Percentiles rank a stretch among this genome's conserved stretches.
Evolutionary conservation across 2,797 vertebrate species (phyloP).

Genomic region (Periparus ater): DNA sequence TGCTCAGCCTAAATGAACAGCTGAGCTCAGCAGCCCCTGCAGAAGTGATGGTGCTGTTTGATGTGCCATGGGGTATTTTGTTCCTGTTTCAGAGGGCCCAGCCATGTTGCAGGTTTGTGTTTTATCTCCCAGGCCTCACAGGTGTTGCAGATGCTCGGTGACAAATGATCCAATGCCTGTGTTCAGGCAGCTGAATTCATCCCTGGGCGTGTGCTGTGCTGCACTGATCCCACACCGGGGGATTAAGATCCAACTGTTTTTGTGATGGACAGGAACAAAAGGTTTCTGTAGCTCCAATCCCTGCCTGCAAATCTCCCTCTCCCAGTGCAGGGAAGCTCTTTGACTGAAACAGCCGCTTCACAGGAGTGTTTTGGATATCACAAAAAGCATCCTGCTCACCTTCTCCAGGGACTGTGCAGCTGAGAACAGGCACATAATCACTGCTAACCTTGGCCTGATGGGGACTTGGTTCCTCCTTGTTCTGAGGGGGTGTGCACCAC

Average conservation of each 20-base stretch:
- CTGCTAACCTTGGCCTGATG: not conserved
- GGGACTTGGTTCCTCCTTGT: not conserved
- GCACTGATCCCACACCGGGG: not conserved
- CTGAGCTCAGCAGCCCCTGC: not conserved
- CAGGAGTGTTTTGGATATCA: not conserved
- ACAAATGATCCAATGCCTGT: not conserved
- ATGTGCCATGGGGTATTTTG: not conserved
- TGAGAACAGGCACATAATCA: not conserved
- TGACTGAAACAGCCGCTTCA: not conserved
- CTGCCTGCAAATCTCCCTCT: not conserved
- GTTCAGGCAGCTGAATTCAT: not conserved
- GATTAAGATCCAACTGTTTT: not conserved
- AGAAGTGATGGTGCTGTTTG: not conserved
- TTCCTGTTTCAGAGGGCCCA: not conserved
- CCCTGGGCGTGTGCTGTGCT: not conserved
- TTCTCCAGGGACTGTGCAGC: not conserved
- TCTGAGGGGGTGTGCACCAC: not conserved
- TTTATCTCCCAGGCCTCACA: not conserved
- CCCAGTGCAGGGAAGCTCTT: not conserved
- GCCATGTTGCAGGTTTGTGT: not conserved
- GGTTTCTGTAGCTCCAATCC: not conserved
- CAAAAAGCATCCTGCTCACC: not conserved
- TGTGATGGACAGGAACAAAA: not conserved
- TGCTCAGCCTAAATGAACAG: not conserved
- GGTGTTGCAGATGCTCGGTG: not conserved